Percentiles rank a stretch among this genome's conserved stretches.
These are phyloP conservation scores for Myrmophylax atrothorax DNA, from an alignment of 2,113 vertebrate species.

Conservation along the genomic window DNA sequence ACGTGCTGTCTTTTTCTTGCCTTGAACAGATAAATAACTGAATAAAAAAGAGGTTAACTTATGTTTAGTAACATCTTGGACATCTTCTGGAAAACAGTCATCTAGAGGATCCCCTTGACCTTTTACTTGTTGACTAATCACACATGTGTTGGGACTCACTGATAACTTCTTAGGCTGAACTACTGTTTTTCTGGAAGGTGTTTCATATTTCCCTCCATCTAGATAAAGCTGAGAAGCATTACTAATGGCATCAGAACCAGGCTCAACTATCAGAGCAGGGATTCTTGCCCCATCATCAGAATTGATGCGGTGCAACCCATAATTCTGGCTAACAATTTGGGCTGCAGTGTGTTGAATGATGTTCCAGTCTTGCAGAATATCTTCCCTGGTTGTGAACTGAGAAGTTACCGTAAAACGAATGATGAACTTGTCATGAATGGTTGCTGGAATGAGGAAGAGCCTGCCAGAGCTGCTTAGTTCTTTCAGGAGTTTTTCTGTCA, in stretches of 20 bases:
- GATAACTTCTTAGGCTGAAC: slow-evolving; percentile 59
- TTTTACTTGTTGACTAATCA: slow-evolving; percentile 26
- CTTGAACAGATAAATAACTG: slow-evolving; percentile 72
- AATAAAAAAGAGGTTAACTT: slow-evolving; percentile 82
- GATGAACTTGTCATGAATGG: slow-evolving; percentile 85
- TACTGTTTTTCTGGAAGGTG: slow-evolving; percentile 49
- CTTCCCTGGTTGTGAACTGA: slow-evolving; percentile 88
- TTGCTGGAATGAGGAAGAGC: slow-evolving; percentile 92
- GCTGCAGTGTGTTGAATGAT: slow-evolving; percentile 82
- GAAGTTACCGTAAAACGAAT: slow-evolving; percentile 95
- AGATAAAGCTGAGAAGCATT: background rate
- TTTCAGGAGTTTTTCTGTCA: slow-evolving; percentile 88
- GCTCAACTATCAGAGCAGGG: background rate
- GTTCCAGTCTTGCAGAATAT: slow-evolving; percentile 89
- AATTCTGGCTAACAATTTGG: slow-evolving; percentile 67
- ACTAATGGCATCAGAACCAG: background rate
- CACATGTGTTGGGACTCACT: background rate
- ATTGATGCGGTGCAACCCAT: background rate
- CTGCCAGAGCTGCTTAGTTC: slow-evolving; percentile 84
- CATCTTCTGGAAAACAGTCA: slow-evolving; percentile 71
- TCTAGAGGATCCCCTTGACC: slow-evolving; percentile 41
- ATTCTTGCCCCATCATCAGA: slow-evolving; percentile 26
- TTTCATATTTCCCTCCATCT: slow-evolving; percentile 20
- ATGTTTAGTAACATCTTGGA: slow-evolving; percentile 38
- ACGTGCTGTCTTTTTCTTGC: slow-evolving; percentile 79